Conservation (phyloP, 1,140 invertebrate genomes). For the Panagrolaimus sp. region DNA sequence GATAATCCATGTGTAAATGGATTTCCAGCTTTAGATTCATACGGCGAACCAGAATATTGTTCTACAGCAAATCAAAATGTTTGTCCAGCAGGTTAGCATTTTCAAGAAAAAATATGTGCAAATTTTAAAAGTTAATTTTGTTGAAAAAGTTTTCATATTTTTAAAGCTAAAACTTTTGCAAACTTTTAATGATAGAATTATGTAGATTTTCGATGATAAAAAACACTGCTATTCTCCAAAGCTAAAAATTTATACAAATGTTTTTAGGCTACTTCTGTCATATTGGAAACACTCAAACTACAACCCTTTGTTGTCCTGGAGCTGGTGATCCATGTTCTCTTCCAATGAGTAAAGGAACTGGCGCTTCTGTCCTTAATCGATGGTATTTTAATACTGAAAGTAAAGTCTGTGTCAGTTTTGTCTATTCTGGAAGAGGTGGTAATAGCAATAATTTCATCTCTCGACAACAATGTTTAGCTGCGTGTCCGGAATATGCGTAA, state of each 20-base stretch:
- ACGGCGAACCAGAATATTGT: conserved; percentile 20
- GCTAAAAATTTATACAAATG: no score
- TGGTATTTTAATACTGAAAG: conserved; percentile 24
- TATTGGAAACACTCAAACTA: conserved; percentile 13
- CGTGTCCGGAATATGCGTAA: conserved; percentile 25
- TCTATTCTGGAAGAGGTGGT: conserved; percentile 29
- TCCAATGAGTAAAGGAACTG: conserved; percentile 19
- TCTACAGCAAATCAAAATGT: not conserved
- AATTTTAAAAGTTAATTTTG: no score
- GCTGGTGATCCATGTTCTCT: conserved; percentile 17
- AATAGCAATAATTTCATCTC: conserved; percentile 40
- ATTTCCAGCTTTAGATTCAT: conserved; percentile 20
- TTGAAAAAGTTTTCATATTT: no score
- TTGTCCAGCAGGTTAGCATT: no score
- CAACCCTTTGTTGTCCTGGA: conserved; percentile 23
- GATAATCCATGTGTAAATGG: conserved; percentile 22
- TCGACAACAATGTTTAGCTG: conserved; percentile 23
- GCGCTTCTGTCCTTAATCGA: conserved; percentile 10
- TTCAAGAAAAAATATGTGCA: no score
- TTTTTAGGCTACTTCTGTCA: conserved; percentile 19
- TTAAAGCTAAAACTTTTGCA: no score
- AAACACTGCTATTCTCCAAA: no score
- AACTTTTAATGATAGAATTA: no score
- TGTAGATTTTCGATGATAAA: no score
- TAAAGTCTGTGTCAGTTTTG: conserved; percentile 30